Evolutionary conservation across 2,797 vertebrate genomes (phyloP), one percentile per base, ranked within the genome.

Genomic region (Acanthornis magna): DNA sequence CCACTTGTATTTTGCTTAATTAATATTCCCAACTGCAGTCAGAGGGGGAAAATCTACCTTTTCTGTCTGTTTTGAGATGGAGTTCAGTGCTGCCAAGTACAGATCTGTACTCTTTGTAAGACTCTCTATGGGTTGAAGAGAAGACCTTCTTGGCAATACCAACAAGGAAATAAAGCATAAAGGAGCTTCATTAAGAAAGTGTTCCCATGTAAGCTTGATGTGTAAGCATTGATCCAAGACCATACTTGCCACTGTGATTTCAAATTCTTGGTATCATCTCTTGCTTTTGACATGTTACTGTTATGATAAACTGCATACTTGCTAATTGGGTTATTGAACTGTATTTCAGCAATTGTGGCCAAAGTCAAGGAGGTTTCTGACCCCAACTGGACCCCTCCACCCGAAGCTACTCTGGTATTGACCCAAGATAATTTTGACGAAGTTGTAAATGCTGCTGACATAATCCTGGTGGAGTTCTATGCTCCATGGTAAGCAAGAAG

Each of bases 391-490:
- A 98, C 98, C 17, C 99, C 98, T 27, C 99, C 99, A 48, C 99
- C 99, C 0, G 99, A 99, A 97, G 98, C 98, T 32, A 99, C 99
- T 0, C 96, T 99, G 50, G 98, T 99, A 40, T 97, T 99, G 95
- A 99, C 99, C 16, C 98, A 98, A 66, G 98, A 99, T 83, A 99
- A 99, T 97, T 99, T 99, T 89, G 99, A 99, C 0, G 98, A 98
- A 3, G 97, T 97, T 0, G 99, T 99, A 38, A 98, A 98, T 47
- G 95, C 97, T 4, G 99, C 99, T 17, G 99, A 99, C 94, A 99
- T 99, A 94, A 99, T 99, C 95, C 97, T 99, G 90, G 99, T 99
- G 95, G 99, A 99, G 97, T 99, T 99, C 93, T 99, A 99, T 38
- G 99, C 99, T 73, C 99, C 99, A 3, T 99, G 99, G 99, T 99